Evolutionary conservation across 2,888 invertebrate species (phyloP).

Genomic region (Megalurothrips usitatus): DNA sequence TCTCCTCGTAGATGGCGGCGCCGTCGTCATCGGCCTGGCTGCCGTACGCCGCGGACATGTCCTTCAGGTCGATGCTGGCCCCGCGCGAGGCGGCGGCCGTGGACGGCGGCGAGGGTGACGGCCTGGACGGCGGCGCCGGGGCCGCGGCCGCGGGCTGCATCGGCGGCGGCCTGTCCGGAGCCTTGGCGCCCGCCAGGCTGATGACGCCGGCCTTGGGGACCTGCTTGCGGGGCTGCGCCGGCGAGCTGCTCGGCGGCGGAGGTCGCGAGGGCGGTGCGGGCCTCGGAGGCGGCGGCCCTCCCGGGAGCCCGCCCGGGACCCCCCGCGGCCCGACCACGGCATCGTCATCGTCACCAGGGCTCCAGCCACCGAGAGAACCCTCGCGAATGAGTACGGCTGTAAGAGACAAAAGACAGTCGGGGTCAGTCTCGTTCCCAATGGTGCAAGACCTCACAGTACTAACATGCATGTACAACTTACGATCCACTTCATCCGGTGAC

Average conservation of each 20-base stretch:
- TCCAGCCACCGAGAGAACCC: constrained; percentile 21
- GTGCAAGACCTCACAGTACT: too few species aligned
- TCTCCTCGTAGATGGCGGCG: constrained; percentile 55
- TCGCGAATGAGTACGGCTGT: constrained; percentile 15
- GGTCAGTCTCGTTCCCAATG: not conserved
- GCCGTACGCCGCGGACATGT: constrained; percentile 6
- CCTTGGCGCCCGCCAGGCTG: constrained; percentile 43
- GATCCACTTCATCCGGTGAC: not conserved
- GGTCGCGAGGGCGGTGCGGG: constrained; percentile 51
- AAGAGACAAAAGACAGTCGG: constrained; percentile 21
- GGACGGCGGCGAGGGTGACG: constrained; percentile 41
- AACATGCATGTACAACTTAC: not conserved
- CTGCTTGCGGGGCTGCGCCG: constrained; percentile 46
- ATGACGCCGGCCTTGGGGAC: constrained; percentile 51
- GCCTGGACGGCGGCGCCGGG: constrained; percentile 37
- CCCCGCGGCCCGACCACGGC: constrained; percentile 38
- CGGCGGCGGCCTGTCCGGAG: constrained; percentile 42
- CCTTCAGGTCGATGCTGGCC: constrained; percentile 30
- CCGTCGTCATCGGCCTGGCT: constrained; percentile 28
- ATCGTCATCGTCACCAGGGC: constrained; percentile 28
- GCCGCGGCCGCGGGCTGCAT: constrained; percentile 37
- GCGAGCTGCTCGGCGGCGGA: constrained; percentile 53
- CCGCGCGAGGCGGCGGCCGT: constrained; percentile 30
- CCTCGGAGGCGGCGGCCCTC: constrained; percentile 44
- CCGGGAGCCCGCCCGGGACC: constrained; percentile 46